Conservation (phyloP, 2,797 vertebrate genomes). For the Channallabes apus region DNA sequence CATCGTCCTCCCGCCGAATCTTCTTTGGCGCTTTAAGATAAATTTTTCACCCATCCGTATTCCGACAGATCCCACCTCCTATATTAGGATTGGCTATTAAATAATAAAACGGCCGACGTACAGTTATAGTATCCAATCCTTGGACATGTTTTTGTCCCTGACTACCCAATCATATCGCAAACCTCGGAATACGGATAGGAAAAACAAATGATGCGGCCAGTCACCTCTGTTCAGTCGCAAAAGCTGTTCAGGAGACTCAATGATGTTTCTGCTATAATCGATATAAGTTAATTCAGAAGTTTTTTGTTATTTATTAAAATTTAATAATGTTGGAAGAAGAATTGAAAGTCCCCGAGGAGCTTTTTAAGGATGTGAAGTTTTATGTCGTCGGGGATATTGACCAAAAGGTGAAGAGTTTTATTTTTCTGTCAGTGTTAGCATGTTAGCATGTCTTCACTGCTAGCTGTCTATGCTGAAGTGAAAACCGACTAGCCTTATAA, state of each 20-base stretch:
- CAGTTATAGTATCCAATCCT: background rate
- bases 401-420: constrained; percentile 79
- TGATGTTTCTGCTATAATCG: constrained; percentile 43
- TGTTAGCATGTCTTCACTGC: constrained; percentile 54
- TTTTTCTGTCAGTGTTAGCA: constrained; percentile 35
- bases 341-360: constrained; percentile 81
- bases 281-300: constrained; percentile 33
- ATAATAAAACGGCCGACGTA: too few relatives aligned
- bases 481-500: background rate
- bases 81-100: background rate
- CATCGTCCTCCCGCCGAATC: constrained; percentile 69
- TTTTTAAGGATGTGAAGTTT: constrained; percentile 97
- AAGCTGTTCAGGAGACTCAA: constrained; percentile 23
- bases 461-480: constrained; percentile 24
- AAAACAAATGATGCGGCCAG: constrained; percentile 14
- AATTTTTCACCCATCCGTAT: background rate
- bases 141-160: background rate
- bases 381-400: constrained; percentile 96
- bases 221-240: constrained; percentile 25
- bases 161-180: background rate
- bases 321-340: constrained; percentile 78
- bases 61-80: background rate
- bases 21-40: constrained; percentile 71
- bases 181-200: constrained; percentile 4
- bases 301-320: constrained; percentile 51